Conservation (phyloP, 2,888 invertebrate species). For the Tachystola acroxantha region DNA sequence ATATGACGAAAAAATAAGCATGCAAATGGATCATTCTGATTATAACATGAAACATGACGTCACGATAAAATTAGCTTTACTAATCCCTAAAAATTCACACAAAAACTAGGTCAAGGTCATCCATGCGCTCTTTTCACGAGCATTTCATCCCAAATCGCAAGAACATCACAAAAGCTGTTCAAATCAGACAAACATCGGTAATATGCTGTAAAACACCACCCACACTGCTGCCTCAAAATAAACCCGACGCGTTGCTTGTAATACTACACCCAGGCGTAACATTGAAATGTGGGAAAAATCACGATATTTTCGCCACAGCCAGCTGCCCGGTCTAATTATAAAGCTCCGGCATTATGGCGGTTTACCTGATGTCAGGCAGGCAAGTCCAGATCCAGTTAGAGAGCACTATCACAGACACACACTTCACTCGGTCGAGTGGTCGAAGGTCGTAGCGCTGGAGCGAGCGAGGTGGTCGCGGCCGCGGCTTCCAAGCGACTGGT, state of each 20-base stretch:
- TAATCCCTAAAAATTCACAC: slow-evolving; percentile 17
- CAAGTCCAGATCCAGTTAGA: slow-evolving; percentile 31
- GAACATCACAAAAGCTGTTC: background rate
- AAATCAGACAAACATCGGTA: slow-evolving; percentile 29
- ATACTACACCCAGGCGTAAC: slow-evolving; percentile 61
- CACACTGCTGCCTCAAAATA: slow-evolving; percentile 61
- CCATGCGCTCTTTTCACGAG: slow-evolving; percentile 22
- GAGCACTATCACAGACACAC: slow-evolving; percentile 72
- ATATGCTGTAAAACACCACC: slow-evolving; percentile 42
- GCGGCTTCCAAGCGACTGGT: slow-evolving; percentile 73
- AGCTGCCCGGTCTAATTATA: slow-evolving; percentile 33
- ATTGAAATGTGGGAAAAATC: slow-evolving; percentile 45
- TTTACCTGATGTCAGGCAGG: slow-evolving; percentile 38
- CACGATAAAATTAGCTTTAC: slow-evolving; percentile 12
- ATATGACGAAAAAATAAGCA: too few relatives aligned
- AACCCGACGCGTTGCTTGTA: slow-evolving; percentile 64
- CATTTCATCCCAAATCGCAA: slow-evolving; percentile 7
- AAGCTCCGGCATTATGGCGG: slow-evolving; percentile 9
- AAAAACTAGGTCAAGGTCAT: slow-evolving; percentile 68
- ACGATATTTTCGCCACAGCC: slow-evolving; percentile 34
- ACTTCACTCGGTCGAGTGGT: slow-evolving; percentile 73
- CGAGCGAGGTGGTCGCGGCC: slow-evolving; percentile 67
- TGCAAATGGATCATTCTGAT: too few relatives aligned
- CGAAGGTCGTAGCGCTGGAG: slow-evolving; percentile 68
- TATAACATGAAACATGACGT: slow-evolving; percentile 5